Percentiles rank a stretch among this genome's conserved stretches.
Conservation (phyloP, 2,888 invertebrate genomes). For the Apamea anceps region DNA sequence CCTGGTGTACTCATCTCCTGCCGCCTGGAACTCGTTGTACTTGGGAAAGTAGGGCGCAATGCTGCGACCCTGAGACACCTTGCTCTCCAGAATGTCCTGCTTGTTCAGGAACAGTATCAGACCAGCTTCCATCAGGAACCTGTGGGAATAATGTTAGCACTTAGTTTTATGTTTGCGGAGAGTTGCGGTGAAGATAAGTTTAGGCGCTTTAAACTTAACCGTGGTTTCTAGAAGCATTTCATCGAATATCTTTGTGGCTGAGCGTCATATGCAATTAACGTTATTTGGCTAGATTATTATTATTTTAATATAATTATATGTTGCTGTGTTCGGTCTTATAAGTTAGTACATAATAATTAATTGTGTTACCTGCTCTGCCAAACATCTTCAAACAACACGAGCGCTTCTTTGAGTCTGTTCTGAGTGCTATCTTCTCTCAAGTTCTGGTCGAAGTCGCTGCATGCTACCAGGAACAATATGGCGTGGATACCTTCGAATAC, state of each 20-base stretch:
- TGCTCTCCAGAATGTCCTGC: constrained; percentile 93
- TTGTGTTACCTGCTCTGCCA: constrained; percentile 93
- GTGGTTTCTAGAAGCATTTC: background rate
- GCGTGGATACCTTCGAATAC: constrained; percentile 96
- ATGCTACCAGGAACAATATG: constrained; percentile 94
- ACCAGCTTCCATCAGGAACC: constrained; percentile 93
- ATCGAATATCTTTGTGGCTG: background rate
- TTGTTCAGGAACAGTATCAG: constrained; percentile 96
- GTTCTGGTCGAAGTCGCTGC: constrained; percentile 95
- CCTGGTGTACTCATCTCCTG: constrained; percentile 91
- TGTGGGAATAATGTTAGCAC: constrained; percentile 68
- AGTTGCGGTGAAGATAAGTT: constrained; percentile 7
- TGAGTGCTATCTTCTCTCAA: constrained; percentile 92
- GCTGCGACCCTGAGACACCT: constrained; percentile 92
- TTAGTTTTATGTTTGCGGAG: background rate
- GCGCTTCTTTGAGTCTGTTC: constrained; percentile 93
- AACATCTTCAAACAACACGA: constrained; percentile 93
- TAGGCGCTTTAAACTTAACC: constrained; percentile 14
- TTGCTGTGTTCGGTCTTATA: background rate
- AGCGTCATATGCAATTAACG: too few relatives aligned
- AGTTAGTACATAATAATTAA: background rate
- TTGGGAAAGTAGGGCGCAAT: constrained; percentile 92
- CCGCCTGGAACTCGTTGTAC: constrained; percentile 89
- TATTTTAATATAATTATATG: background rate
- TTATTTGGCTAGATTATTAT: background rate